Evolutionary conservation across 2,113 vertebrate species (phyloP).

Genomic region (Nipponia nippon): DNA sequence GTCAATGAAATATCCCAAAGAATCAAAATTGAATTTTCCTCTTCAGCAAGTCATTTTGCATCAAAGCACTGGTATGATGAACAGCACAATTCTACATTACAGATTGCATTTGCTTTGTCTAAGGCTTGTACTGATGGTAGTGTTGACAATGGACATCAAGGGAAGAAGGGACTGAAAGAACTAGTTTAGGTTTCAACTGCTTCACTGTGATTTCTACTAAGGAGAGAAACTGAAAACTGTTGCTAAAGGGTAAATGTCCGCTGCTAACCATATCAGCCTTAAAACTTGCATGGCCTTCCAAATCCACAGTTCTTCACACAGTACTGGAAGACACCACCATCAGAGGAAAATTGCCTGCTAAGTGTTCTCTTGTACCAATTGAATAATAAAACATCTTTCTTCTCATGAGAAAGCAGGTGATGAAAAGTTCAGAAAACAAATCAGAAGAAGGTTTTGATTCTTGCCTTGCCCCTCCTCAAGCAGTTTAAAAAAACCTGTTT

Average conservation of each 20-base stretch:
- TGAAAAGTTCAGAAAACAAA: not conserved
- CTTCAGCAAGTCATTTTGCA: not conserved
- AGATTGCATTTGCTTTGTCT: not conserved
- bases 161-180: not conserved
- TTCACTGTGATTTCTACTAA: not conserved
- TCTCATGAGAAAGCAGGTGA: not conserved
- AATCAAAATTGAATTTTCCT: not conserved
- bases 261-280: not conserved
- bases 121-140: not conserved
- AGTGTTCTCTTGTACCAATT: not conserved
- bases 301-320: not conserved
- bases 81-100: not conserved
- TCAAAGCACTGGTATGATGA: not conserved
- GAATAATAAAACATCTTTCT: not conserved
- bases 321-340: not conserved
- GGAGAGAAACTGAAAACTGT: not conserved
- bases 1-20: not conserved
- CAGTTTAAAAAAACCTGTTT: accelerated
- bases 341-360: not conserved
- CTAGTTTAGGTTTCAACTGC: not conserved
- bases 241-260: not conserved
- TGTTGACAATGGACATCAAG: not conserved
- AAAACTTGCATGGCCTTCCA: not conserved
- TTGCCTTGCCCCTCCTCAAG: not conserved
- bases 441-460: not conserved